Evolutionary conservation across 2,113 vertebrate genomes (phyloP), one percentile per base, ranked within the genome.

Genomic region (Sinocyclocheilus rhinocerous): DNA sequence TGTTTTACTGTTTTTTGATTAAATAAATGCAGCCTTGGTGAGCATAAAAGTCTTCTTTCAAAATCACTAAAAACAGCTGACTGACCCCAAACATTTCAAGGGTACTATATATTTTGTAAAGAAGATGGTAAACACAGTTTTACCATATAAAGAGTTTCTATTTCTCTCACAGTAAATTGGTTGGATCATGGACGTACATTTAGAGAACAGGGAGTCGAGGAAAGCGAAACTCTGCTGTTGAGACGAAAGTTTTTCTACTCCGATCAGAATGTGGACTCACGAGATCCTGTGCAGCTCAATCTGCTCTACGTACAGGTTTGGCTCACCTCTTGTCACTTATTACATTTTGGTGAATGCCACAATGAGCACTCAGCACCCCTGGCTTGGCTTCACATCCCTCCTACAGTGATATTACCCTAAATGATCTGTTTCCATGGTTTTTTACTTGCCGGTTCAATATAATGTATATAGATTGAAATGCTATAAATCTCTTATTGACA

Each of bases 181-280:
- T 91, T 99, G 88, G 98, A 99, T 92, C 98, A 99, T 91, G 97
- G 98, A 91, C 94, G 97, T 42, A 99, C 98, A 0, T 99, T 99
- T 92, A 93, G 98, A 88, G 98, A 99, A 85, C 98, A 99, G 90
- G 98, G 98, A 1, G 97, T 99, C 0, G 98, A 99, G 83, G 98
- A 99, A 83, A 98, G 95, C 0, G 97, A 98, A 90, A 99, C 96
- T 0, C 91, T 99, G 9, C 94, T 99, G 83, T 93, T 99, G 55
- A 93, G 98, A 63, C 93, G 98, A 0, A 99, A 99, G 92, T 99
- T 99, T 93, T 99, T 99, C 91, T 99, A 99, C 89, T 99, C 98
- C 0, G 98, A 99, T 91, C 98, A 99, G 93, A 99, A 99, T 0
- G 98, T 99, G 67, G 98, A 99, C 90, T 99, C 98, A 0, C 93